phyloP scores from a whole-genome alignment of 2,888 invertebrate species.

The Ophion obscuratus region DNA sequence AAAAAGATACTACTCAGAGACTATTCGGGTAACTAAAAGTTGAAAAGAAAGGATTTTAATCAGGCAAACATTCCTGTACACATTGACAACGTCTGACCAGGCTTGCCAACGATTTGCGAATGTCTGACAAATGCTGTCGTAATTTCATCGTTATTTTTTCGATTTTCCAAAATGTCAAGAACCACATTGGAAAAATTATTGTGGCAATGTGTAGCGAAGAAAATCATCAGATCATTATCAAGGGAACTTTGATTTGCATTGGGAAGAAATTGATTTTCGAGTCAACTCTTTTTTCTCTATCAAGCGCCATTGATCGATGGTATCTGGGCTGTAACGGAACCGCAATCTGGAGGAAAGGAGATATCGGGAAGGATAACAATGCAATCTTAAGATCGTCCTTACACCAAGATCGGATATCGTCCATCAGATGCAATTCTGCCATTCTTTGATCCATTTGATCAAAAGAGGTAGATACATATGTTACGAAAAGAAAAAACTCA shows the following conservation, averaged over 20 bases:
- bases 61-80: too few species aligned
- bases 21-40: too few species aligned
- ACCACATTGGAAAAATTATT: too few species aligned
- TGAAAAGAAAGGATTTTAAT: too few species aligned
- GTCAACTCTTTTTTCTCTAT: neutral
- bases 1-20: too few species aligned
- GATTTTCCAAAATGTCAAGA: too few species aligned
- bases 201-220: too few species aligned
- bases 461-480: neutral
- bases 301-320: neutral
- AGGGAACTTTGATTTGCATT: neutral
- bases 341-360: neutral
- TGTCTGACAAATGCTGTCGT: too few species aligned
- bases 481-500: neutral
- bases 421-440: neutral
- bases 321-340: neutral
- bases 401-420: neutral
- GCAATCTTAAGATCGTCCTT: neutral
- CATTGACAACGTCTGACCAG: too few species aligned
- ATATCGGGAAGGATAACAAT: neutral
- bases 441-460: neutral
- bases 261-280: neutral
- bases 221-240: neutral
- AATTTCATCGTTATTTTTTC: too few species aligned
- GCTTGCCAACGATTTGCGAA: too few species aligned